These are phyloP conservation scores for Conops quadrifasciatus DNA, from an alignment of 2,888 invertebrate species.

Conservation along the genomic window DNA sequence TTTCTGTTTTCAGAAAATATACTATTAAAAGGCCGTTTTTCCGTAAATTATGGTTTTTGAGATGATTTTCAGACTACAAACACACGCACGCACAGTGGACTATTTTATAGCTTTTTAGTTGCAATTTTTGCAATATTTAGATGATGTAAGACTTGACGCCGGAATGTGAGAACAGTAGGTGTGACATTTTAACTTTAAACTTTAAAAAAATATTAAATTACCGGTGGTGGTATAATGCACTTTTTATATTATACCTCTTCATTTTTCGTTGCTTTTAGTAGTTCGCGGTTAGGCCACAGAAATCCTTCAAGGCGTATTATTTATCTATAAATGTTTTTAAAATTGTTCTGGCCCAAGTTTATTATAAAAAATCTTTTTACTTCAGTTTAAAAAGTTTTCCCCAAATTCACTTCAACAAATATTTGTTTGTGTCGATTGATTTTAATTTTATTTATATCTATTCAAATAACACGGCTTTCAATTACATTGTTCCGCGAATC, in stretches of 20 bases:
- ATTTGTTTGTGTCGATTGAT: too few species aligned
- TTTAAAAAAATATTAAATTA: background rate
- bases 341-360: too few species aligned
- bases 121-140: background rate
- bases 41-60: background rate
- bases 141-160: constrained; percentile 4
- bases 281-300: too few species aligned
- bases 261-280: too few species aligned
- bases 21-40: too few species aligned
- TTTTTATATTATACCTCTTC: background rate
- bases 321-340: too few species aligned
- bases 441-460: background rate
- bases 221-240: background rate
- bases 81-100: background rate
- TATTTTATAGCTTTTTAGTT: background rate
- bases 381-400: too few species aligned
- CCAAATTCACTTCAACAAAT: too few species aligned
- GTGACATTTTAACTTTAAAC: constrained; percentile 5
- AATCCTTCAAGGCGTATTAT: too few species aligned
- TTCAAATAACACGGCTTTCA: background rate
- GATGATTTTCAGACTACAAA: constrained; percentile 6
- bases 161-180: constrained; percentile 31
- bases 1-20: background rate
- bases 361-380: too few species aligned
- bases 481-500: background rate